A percentile compares a stretch with the other conserved stretches of the same genome.
Conservation (phyloP, 30 jellyfish, hydroid and myxozoan species). For the Aurelia coerulea region DNA sequence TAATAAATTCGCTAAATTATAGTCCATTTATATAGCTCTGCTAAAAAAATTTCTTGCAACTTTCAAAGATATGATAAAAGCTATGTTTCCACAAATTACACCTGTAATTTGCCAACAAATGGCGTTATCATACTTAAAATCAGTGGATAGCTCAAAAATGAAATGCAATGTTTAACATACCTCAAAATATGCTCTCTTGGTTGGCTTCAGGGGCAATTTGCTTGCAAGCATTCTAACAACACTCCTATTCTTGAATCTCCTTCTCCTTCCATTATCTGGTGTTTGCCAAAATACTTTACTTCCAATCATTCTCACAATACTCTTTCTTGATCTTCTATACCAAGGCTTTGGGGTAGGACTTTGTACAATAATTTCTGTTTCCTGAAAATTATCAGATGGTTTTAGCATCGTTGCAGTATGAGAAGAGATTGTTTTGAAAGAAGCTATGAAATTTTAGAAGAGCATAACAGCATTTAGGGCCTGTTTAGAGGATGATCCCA, state of each 20-base stretch:
- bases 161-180: slow-evolving; percentile 15
- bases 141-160: too few species aligned
- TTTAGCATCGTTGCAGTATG: too few species aligned
- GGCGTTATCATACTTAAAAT: too few species aligned
- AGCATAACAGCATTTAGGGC: too few species aligned
- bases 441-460: too few species aligned
- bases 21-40: too few species aligned
- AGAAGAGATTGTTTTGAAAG: too few species aligned
- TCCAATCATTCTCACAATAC: slow-evolving; percentile 64
- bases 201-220: slow-evolving; percentile 79
- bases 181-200: slow-evolving; percentile 86
- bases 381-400: not conserved
- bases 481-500: too few species aligned
- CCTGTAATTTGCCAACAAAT: not conserved
- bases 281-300: slow-evolving; percentile 1
- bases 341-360: slow-evolving; percentile 30
- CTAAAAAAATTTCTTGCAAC: not conserved
- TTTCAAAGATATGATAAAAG: too few species aligned
- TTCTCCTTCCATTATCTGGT: slow-evolving; percentile 17
- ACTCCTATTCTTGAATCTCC: slow-evolving; percentile 71
- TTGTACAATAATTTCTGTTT: not conserved
- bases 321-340: slow-evolving; percentile 53
- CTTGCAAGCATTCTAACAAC: slow-evolving; percentile 86
- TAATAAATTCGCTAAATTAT: too few species aligned
- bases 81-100: not conserved